These are phyloP conservation scores for Odocoileus virginianus DNA, from an alignment of 2,113 vertebrate species.

Conservation along the genomic window DNA sequence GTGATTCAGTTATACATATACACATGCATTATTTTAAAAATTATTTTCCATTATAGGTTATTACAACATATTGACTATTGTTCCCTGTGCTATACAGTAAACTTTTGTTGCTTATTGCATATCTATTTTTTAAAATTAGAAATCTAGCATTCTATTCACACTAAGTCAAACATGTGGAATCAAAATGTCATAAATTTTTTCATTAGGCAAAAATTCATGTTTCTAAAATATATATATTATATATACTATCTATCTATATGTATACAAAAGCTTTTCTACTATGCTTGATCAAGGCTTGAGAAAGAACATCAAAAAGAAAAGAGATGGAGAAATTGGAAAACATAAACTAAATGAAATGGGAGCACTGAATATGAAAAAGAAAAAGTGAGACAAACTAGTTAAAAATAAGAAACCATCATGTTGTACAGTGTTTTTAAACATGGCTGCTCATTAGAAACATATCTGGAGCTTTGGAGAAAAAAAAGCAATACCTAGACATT, in stretches of 20 bases:
- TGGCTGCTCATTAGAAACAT: background rate
- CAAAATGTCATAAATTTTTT: background rate
- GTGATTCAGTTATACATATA: background rate
- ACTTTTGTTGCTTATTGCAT: background rate
- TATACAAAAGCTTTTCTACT: background rate
- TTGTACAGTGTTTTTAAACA: background rate
- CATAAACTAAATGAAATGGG: background rate
- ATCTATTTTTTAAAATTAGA: background rate
- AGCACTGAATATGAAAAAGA: background rate
- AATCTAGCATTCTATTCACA: background rate
- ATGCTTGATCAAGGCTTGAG: background rate
- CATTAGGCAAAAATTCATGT: background rate
- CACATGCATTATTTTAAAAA: background rate
- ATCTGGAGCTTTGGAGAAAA: background rate
- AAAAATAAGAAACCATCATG: background rate
- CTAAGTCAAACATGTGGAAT: background rate
- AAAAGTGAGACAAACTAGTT: background rate
- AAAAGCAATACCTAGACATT: background rate
- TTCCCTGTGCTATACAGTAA: background rate
- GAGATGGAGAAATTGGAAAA: background rate
- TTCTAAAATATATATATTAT: background rate
- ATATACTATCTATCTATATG: background rate
- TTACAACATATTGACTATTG: background rate
- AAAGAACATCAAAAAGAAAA: background rate
- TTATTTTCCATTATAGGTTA: background rate